Evolutionary conservation across 2,113 vertebrate species (phyloP).

Genomic region (Athene cunicularia): DNA sequence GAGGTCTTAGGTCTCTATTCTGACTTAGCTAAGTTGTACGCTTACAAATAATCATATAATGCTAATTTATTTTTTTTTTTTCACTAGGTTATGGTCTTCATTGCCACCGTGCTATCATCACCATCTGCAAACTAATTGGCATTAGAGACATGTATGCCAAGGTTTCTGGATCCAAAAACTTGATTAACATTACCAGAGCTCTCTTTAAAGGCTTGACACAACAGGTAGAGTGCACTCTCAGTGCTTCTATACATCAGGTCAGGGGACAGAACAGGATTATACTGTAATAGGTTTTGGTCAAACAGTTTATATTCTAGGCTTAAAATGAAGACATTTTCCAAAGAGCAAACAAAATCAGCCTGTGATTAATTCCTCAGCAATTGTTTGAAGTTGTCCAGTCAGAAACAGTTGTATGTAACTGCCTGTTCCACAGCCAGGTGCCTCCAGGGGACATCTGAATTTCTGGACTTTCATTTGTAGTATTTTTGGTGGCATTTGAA

Average conservation of each 20-base stretch:
- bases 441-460: neutral
- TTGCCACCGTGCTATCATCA: constrained; percentile 94
- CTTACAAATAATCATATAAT: neutral
- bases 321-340: neutral
- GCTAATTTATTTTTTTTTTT: neutral
- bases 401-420: neutral
- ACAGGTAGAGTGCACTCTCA: constrained; percentile 77
- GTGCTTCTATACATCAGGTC: neutral
- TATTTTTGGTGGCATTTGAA: neutral
- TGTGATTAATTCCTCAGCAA: neutral
- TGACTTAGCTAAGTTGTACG: neutral
- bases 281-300: neutral
- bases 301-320: neutral
- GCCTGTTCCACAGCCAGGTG: neutral
- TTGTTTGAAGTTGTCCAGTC: neutral
- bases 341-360: neutral
- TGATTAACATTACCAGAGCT: constrained; percentile 89
- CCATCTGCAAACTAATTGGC: constrained; percentile 91
- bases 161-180: constrained; percentile 86
- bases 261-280: neutral
- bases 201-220: constrained; percentile 84
- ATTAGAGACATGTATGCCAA: constrained; percentile 94
- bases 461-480: neutral
- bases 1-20: neutral
- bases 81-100: constrained; percentile 88